A percentile compares a stretch with the other conserved stretches of the same genome.
These are phyloP conservation scores for Gallinago jamesoni DNA, from an alignment of 2,113 vertebrate genomes.

Conservation along the genomic window DNA sequence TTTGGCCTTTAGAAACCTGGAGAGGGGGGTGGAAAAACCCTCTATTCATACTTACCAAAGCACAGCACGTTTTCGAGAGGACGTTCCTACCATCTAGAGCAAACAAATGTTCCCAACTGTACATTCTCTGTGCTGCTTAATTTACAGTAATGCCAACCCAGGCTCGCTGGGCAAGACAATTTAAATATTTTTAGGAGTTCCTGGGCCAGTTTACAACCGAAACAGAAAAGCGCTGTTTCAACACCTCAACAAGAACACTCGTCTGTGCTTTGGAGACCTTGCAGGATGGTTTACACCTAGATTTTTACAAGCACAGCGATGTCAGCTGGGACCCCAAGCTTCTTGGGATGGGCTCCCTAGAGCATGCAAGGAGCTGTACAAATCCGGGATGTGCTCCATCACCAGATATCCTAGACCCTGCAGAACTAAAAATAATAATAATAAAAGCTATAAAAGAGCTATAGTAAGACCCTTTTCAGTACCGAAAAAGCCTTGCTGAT, in stretches of 20 bases:
- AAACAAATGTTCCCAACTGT: constrained; percentile 29
- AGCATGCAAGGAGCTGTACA: background rate
- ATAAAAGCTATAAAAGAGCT: background rate
- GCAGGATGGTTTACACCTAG: background rate
- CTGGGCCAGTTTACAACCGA: background rate
- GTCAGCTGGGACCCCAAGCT: background rate
- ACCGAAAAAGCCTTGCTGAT: background rate
- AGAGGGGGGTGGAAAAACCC: constrained; percentile 13
- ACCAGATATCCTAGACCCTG: background rate
- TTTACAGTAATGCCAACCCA: background rate
- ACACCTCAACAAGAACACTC: background rate
- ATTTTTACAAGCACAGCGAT: background rate
- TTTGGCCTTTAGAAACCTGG: constrained; percentile 46
- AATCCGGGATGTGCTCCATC: background rate
- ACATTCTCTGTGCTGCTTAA: background rate
- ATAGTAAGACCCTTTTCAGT: background rate
- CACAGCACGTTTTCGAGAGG: constrained; percentile 13
- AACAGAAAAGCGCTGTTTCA: background rate
- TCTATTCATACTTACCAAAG: background rate
- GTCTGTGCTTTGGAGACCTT: background rate
- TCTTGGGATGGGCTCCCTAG: background rate
- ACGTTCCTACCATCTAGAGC: constrained; percentile 40
- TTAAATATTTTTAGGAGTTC: background rate
- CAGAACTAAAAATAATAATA: background rate
- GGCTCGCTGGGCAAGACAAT: background rate